Evolutionary conservation across 35 echinoderm and acorn worm genomes (phyloP).

Genomic region (Ptychodera flava): DNA sequence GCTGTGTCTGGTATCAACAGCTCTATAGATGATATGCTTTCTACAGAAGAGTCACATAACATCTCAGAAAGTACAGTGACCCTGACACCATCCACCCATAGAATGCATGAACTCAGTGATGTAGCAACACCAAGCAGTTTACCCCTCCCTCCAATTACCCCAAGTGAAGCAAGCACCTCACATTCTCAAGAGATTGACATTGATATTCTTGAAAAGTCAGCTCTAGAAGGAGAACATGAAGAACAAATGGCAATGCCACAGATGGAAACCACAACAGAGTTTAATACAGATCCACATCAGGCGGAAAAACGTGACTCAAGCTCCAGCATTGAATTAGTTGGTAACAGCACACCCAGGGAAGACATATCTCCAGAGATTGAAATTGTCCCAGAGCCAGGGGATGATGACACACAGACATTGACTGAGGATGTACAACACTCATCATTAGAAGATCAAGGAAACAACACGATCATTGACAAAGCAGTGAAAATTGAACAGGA

Average conservation of each 20-base stretch:
- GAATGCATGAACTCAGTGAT: neutral
- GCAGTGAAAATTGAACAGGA: too few species aligned
- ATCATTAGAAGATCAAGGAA: too few species aligned
- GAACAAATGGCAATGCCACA: neutral
- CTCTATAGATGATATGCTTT: conserved; percentile 60
- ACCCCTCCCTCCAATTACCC: conserved; percentile 29
- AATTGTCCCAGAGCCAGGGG: neutral
- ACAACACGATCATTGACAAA: too few species aligned
- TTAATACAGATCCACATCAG: neutral
- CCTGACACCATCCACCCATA: conserved; percentile 53
- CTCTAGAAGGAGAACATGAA: neutral
- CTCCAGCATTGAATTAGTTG: neutral
- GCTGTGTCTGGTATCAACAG: conserved; percentile 59
- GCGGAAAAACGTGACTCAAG: neutral
- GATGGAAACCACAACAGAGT: neutral
- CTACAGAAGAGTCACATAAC: conserved; percentile 7
- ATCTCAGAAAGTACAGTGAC: conserved; percentile 72
- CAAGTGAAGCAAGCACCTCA: neutral
- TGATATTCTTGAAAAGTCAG: neutral
- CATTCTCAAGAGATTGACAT: neutral
- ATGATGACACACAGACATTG: neutral
- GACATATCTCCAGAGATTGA: neutral
- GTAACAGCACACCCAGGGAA: neutral
- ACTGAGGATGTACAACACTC: neutral
- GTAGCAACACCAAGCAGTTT: conserved; percentile 36